Evolutionary conservation across 2,113 vertebrate genomes (phyloP).

Genomic region (Erinaceus europaeus): DNA sequence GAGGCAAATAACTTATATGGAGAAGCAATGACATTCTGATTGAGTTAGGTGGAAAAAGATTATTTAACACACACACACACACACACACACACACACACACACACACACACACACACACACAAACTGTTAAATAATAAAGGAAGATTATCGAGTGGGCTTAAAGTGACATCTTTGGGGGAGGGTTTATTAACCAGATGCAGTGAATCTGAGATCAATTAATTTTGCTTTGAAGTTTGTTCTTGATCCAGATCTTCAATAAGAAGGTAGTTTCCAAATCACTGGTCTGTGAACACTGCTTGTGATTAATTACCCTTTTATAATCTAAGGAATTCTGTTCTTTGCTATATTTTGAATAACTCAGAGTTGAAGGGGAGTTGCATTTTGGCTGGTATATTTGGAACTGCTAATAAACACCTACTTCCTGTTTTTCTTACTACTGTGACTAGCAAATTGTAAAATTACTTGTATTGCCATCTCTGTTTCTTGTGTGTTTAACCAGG

Average conservation of each 20-base stretch:
- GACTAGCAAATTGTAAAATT: constrained; percentile 81
- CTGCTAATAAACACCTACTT: constrained; percentile 86
- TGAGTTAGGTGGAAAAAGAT: constrained; percentile 31
- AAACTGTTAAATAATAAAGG: constrained; percentile 68
- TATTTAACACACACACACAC: constrained; percentile 7
- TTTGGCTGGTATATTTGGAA: constrained; percentile 89
- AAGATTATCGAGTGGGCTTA: constrained; percentile 58
- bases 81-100: no score
- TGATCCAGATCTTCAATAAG: constrained; percentile 83
- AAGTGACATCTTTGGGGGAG: constrained; percentile 71
- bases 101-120: no score
- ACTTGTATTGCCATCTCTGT: constrained; percentile 76
- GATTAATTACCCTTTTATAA: constrained; percentile 88
- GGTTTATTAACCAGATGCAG: constrained; percentile 78
- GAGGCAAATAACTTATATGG: not conserved
- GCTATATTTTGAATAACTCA: constrained; percentile 85
- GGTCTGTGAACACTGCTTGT: constrained; percentile 84
- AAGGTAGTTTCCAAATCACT: constrained; percentile 85
- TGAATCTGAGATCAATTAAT: constrained; percentile 83
- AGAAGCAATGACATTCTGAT: not conserved
- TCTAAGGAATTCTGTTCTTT: constrained; percentile 84
- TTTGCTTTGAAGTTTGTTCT: constrained; percentile 83
- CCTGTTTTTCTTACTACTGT: constrained; percentile 88
- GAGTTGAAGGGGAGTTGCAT: constrained; percentile 83
- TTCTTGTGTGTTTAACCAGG: constrained; percentile 60